phyloP scores from a whole-genome alignment of 2,113 vertebrate genomes.

The Artemisiospiza belli region DNA sequence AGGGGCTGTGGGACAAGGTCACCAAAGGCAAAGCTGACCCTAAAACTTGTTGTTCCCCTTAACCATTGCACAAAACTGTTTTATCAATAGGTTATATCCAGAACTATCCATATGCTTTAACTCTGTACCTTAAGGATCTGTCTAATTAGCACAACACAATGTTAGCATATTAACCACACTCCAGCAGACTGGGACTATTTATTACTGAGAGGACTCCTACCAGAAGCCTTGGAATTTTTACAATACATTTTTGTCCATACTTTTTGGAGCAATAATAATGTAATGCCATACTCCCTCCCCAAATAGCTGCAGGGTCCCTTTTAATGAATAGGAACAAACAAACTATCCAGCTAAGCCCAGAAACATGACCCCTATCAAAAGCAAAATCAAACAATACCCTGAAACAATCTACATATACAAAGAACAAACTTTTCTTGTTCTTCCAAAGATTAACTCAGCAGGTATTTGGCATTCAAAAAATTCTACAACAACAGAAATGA shows the following conservation, averaged over 20 bases:
- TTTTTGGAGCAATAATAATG: constrained; percentile 60
- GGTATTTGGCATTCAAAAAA: constrained; percentile 42
- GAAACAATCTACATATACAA: constrained; percentile 48
- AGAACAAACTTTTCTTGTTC: constrained; percentile 47
- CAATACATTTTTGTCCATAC: constrained; percentile 60
- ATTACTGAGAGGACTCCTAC: constrained; percentile 39
- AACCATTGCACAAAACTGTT: background rate
- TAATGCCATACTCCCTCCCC: constrained; percentile 38
- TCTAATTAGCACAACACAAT: constrained; percentile 32
- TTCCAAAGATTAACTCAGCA: constrained; percentile 56
- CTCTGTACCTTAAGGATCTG: background rate
- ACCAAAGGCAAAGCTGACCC: background rate
- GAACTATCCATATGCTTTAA: background rate
- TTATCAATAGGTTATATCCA: background rate
- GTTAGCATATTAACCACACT: constrained; percentile 27
- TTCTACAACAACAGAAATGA: constrained; percentile 15
- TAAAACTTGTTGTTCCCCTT: background rate
- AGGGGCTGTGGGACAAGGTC: background rate
- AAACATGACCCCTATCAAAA: constrained; percentile 48
- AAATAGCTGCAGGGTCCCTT: constrained; percentile 55
- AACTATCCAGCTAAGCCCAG: constrained; percentile 52
- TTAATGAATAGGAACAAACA: constrained; percentile 65
- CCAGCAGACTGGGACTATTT: constrained; percentile 15
- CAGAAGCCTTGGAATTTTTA: constrained; percentile 52
- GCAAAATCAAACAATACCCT: constrained; percentile 54